Base-by-base conservation (phyloP, 1,140 invertebrate species). In the Plutomurus gul region DNA sequence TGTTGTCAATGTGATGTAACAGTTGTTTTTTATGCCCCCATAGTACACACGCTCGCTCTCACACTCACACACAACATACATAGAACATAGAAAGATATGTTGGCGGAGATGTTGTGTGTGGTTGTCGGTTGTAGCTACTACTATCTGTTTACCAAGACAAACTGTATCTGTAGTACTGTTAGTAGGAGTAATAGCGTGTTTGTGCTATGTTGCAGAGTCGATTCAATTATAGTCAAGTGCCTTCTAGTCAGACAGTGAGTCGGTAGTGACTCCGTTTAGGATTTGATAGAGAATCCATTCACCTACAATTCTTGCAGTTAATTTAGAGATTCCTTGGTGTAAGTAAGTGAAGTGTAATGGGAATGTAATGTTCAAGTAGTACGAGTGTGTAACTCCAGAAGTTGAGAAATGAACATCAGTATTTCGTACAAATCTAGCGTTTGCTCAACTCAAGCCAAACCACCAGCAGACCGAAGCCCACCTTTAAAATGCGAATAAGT, bases 361-460 rank as follows among this genome's bases (percentile, higher is more conserved):
- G n/a, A 43, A 43, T 65, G 27, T n/a, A 33, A 5, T 30, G 56
- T 13, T 65, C n/a, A n/a, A n/a, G n/a, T n/a, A n/a, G n/a, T n/a
- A n/a, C n/a, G n/a, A n/a, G n/a, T n/a, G n/a, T n/a, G n/a, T n/a
- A 33, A 33, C 56, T 65, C 25, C 56, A 65, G 56, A 65, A 65
- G 56, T 65, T 65, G 56, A 65, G 56, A 65, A 65, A 65, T 65
- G 56, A 65, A 30, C 13, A 30, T n/a, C 56, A 30, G 56, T 1
- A 65, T 65, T 65, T 65, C 56, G 30, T 65, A 65, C 56, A 65
- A 65, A 65, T 65, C 56, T 65, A 65, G 56, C 56, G 27, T 65
- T 65, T 65, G 56, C 51, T 65, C 27, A 30, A 65, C 56, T 65
- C 56, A 65, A 65, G 56, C 56, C 56, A 65, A 65, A 65, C 56